Conservation (phyloP, 2,797 vertebrate species). For the Pipistrellus pygmaeus region DNA sequence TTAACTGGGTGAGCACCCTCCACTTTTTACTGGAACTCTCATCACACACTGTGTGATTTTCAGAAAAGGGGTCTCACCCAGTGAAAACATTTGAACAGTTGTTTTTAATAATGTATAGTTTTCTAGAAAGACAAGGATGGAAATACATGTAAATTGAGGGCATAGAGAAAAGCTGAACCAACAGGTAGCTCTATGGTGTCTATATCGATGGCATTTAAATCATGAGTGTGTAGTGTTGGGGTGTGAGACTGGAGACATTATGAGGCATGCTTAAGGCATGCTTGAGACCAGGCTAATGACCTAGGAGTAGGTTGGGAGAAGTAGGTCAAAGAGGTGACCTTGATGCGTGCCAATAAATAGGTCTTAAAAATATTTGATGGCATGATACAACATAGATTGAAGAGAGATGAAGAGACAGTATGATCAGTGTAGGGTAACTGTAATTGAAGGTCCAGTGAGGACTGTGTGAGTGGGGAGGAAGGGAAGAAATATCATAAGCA, state of each 20-base stretch:
- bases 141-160: neutral
- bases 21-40: neutral
- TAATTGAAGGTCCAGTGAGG: neutral
- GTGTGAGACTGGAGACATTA: neutral
- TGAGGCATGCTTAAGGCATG: no score
- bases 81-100: neutral
- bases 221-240: neutral
- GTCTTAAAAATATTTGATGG: neutral
- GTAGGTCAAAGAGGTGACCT: neutral
- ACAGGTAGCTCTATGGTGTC: neutral
- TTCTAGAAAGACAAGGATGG: neutral
- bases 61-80: neutral
- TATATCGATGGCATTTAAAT: neutral
- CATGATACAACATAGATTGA: neutral
- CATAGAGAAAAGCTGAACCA: neutral
- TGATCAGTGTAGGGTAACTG: rapidly evolving
- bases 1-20: neutral
- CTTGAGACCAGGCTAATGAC: neutral
- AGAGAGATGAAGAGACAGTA: neutral
- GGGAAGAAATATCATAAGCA: neutral
- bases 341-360: neutral
- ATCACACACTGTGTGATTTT: neutral
- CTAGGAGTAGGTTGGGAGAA: neutral
- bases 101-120: neutral
- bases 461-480: neutral